Evolutionary conservation across 2,888 invertebrate genomes (phyloP), one percentile per base, ranked within the genome.

Genomic region (Anagyrus pseudococci): DNA sequence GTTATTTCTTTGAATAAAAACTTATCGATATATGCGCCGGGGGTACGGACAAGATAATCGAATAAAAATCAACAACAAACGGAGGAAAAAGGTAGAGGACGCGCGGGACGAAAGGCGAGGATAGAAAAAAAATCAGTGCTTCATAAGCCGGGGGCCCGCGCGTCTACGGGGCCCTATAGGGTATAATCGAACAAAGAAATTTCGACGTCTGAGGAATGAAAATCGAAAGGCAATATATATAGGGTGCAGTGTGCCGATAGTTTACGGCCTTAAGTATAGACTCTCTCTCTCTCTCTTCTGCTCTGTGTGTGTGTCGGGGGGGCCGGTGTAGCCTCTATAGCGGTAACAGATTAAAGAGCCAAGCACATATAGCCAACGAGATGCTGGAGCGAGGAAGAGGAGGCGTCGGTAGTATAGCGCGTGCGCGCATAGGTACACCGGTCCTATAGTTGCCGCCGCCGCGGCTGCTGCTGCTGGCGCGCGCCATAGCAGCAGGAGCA

Each of bases 311-410:
- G 37, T 13, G 7, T 4, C 10, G 15, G 33, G 13, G 33, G 33
- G 33, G 33, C 33, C 15, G 33, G 33, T 15, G 13, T 37, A 15
- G 4, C 15, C 8, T 17, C 33, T 40, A 26, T 50, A 64, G 59
- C 63, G 63, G 63, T 56, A 64, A 64, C 59, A 37, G 63, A 64
- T 64, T 64, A 64, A 64, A 64, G 63, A 64, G 63, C 63, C 58
- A 55, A 50, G 59, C 13, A 37, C 15, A 37, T 15, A 8, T 15
- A 37, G 2, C 2, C 8, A 8, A 15, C 2, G 33, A 37, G 59
- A 64, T 58, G 63, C 46, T 43, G 54, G 47, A 13, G 47, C 6
- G 20, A 15, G 46, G 22, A 10, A 8, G 26, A 37, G 7, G 22
- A 17, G 7, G 49, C 23, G n/a, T n/a, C 29, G 10, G 7, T 10